Conservation (phyloP, 1,140 invertebrate species). For the Drosophila tropicalis region DNA sequence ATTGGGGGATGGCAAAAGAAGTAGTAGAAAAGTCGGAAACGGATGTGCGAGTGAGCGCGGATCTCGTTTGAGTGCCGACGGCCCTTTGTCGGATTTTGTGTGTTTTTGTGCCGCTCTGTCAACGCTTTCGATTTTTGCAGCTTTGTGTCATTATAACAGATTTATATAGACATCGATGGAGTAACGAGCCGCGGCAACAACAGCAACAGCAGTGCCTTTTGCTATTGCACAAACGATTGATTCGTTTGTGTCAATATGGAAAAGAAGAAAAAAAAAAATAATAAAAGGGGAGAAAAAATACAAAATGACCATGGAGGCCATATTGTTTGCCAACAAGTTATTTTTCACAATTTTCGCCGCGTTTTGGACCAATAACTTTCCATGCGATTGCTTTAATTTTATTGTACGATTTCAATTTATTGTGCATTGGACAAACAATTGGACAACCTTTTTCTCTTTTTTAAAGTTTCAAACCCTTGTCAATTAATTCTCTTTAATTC, state of each 20-base stretch:
- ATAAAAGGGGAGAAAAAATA: not conserved
- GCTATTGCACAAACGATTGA: constrained; percentile 31
- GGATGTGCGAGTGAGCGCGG: constrained; percentile 30
- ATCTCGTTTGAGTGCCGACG: constrained; percentile 28
- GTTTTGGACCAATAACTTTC: constrained; percentile 40
- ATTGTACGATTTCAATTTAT: constrained; percentile 57
- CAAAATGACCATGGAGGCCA: not conserved
- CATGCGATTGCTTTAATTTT: constrained; percentile 40
- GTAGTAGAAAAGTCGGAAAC: constrained; percentile 26
- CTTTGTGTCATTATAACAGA: constrained; percentile 38
- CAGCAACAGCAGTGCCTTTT: not conserved
- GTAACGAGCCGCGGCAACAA: not conserved
- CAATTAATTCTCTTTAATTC: not conserved
- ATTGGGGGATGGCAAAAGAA: not conserved
- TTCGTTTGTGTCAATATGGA: constrained; percentile 18
- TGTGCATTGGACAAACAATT: constrained; percentile 46
- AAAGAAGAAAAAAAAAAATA: no score
- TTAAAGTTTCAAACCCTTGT: not conserved
- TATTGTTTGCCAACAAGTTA: constrained; percentile 40
- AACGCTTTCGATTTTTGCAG: constrained; percentile 21
- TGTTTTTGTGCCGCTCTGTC: constrained; percentile 23
- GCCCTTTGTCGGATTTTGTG: constrained; percentile 18
- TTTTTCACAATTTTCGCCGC: constrained; percentile 46
- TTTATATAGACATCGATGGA: constrained; percentile 32
- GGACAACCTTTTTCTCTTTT: constrained; percentile 23